These are phyloP conservation scores for Panzeria rudis DNA, from an alignment of 2,888 invertebrate genomes.

Conservation along the genomic window DNA sequence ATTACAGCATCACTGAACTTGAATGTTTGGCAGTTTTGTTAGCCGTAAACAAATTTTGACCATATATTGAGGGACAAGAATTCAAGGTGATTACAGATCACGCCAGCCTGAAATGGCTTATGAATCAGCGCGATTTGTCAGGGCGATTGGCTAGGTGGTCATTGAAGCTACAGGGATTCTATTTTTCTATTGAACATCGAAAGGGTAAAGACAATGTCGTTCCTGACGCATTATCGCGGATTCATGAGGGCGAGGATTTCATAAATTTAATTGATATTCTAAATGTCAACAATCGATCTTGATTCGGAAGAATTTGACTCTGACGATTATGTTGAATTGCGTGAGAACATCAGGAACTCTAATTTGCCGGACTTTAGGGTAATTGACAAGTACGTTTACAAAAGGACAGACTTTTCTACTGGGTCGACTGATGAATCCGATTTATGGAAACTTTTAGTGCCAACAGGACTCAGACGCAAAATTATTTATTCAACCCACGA, in stretches of 20 bases:
- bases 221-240: slow-evolving; percentile 17
- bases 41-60: too few species aligned
- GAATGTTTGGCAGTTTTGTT: too few species aligned
- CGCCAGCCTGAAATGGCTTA: too few species aligned
- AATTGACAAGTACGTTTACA: not conserved
- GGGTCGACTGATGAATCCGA: too few species aligned
- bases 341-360: not conserved
- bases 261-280: too few species aligned
- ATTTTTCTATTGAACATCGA: too few species aligned
- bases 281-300: too few species aligned
- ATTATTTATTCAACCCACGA: slow-evolving; percentile 32
- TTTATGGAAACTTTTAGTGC: slow-evolving; percentile 56
- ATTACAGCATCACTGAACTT: too few species aligned
- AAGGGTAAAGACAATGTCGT: slow-evolving; percentile 27
- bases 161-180: not conserved
- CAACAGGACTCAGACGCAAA: slow-evolving; percentile 17
- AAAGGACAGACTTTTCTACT: not conserved
- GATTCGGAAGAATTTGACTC: too few species aligned
- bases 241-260: not conserved
- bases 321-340: not conserved
- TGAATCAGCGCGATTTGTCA: too few species aligned
- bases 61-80: too few species aligned
- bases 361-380: not conserved
- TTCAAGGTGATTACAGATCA: too few species aligned
- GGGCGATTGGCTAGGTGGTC: not conserved